Conservation (phyloP, 2,797 vertebrate species). For the Vultur gryphus region DNA sequence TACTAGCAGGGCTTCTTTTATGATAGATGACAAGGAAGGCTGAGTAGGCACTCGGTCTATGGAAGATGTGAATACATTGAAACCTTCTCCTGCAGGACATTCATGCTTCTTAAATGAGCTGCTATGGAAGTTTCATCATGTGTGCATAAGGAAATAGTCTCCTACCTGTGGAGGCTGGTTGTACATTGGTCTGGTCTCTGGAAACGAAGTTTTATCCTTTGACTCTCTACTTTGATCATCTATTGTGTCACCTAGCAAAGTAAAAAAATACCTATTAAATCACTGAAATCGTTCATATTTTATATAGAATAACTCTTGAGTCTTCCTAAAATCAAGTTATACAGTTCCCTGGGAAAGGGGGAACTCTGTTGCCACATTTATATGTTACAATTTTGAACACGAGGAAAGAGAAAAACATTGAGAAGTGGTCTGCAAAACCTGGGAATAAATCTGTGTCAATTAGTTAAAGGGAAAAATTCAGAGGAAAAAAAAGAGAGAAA, state of each 20-base stretch:
- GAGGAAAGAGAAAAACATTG: not conserved
- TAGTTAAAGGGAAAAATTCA: not conserved
- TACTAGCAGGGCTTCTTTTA: not conserved
- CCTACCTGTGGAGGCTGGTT: slow-evolving; percentile 68
- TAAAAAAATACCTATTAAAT: not conserved
- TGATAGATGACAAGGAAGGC: not conserved
- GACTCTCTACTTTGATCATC: slow-evolving; percentile 51
- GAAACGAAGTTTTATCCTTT: slow-evolving; percentile 47
- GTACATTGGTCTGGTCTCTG: not conserved
- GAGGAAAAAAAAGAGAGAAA: not conserved
- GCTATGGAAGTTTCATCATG: not conserved
- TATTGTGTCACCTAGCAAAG: slow-evolving; percentile 64
- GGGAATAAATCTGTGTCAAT: not conserved
- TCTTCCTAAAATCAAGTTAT: not conserved
- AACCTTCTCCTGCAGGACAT: not conserved
- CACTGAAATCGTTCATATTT: not conserved
- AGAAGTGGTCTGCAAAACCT: not conserved
- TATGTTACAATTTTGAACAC: not conserved
- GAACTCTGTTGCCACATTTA: not conserved
- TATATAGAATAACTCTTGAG: not conserved
- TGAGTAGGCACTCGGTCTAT: not conserved
- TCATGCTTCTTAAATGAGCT: not conserved
- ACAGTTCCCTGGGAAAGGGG: not conserved
- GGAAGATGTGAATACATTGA: not conserved
- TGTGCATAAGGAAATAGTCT: not conserved